These are phyloP conservation scores for Picus viridis DNA, from an alignment of 2,797 vertebrate species.

Conservation along the genomic window DNA sequence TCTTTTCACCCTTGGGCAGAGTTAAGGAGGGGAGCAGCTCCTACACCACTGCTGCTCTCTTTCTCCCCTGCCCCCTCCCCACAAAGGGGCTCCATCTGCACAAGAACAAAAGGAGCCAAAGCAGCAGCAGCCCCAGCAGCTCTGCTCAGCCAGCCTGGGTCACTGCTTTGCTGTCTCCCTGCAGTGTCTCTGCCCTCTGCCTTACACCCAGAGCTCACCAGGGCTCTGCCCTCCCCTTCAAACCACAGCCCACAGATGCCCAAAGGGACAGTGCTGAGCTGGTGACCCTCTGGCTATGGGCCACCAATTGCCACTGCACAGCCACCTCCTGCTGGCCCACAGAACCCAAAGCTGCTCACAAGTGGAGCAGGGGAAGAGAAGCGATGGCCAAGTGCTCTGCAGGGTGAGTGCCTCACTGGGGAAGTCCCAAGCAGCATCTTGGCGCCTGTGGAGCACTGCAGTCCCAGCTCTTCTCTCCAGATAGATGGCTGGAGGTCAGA, in stretches of 20 bases:
- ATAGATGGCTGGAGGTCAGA: rapidly evolving
- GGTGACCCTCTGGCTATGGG: rapidly evolving
- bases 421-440: rapidly evolving
- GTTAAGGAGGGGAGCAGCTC: conserved; percentile 3
- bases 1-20: conserved; percentile 50
- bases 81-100: conserved; percentile 8
- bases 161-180: conserved; percentile 34
- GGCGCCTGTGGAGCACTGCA: rapidly evolving
- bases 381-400: neutral
- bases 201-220: neutral
- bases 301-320: neutral
- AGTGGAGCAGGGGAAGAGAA: neutral
- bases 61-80: neutral
- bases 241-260: rapidly evolving
- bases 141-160: neutral
- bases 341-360: neutral
- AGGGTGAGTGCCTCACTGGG: neutral
- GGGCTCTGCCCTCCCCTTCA: neutral
- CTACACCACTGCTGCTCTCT: neutral
- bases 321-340: neutral
- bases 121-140: neutral
- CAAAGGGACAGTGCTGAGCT: neutral
- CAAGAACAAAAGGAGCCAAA: neutral
- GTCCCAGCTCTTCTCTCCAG: neutral
- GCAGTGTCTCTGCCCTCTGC: neutral